Evolutionary conservation across 2,888 invertebrate genomes (phyloP).

Genomic region (Gonocerus acuteangulatus): DNA sequence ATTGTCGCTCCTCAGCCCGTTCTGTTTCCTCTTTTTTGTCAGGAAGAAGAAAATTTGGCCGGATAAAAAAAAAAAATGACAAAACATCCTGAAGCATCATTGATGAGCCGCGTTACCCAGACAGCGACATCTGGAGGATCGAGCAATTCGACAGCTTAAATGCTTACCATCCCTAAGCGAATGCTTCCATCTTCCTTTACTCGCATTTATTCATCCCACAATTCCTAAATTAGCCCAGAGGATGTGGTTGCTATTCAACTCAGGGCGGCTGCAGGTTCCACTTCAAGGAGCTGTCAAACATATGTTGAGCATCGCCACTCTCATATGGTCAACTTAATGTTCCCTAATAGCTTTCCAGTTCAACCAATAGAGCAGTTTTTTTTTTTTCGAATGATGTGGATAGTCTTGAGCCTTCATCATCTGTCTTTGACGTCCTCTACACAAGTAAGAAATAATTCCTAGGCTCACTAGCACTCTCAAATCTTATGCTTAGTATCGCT

Average conservation of each 20-base stretch:
- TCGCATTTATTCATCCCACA: not conserved
- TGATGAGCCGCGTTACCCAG: too few relatives aligned
- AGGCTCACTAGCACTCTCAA: too few relatives aligned
- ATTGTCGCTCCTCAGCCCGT: too few relatives aligned
- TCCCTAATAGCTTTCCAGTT: slow-evolving; percentile 1
- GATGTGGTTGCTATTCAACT: slow-evolving; percentile 7
- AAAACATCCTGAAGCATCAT: too few relatives aligned
- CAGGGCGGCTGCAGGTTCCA: not conserved
- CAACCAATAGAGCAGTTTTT: not conserved
- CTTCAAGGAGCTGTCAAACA: slow-evolving; percentile 13
- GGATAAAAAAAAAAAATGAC: too few relatives aligned
- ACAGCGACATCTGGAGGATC: not conserved
- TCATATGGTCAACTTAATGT: not conserved
- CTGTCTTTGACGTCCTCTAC: too few relatives aligned
- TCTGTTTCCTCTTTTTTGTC: too few relatives aligned
- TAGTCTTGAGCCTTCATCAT: too few relatives aligned
- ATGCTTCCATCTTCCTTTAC: not conserved
- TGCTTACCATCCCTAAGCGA: not conserved
- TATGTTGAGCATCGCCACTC: slow-evolving; percentile 4
- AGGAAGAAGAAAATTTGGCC: too few relatives aligned
- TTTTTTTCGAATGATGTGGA: too few relatives aligned
- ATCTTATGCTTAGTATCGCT: too few relatives aligned
- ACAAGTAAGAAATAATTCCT: too few relatives aligned
- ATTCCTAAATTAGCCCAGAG: slow-evolving; percentile 1
- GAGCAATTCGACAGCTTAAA: not conserved